Conservation (phyloP, 2,888 invertebrate species). For the Halocaridina rubra region DNA sequence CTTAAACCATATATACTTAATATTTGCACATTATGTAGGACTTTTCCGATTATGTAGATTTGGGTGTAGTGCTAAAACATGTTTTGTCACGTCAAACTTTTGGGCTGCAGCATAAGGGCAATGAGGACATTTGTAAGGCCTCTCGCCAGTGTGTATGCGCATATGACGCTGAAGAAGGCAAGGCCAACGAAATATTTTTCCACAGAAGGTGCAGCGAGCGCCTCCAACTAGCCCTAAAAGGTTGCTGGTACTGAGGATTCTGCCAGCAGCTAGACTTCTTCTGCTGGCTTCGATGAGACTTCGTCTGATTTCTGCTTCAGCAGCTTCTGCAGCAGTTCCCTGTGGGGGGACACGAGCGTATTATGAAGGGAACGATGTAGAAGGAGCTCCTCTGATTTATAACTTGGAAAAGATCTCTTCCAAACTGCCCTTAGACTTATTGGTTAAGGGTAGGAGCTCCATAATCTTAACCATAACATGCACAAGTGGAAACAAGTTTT, state of each 20-base stretch:
- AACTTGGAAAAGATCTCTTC: too few relatives aligned
- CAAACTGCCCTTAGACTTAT: too few relatives aligned
- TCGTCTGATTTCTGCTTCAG: neutral
- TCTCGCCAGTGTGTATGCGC: conserved; percentile 61
- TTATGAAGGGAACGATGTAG: too few relatives aligned
- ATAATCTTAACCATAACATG: too few relatives aligned
- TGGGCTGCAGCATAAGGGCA: conserved; percentile 63
- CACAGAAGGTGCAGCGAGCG: conserved; percentile 51
- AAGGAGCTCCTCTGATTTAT: too few relatives aligned
- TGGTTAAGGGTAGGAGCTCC: too few relatives aligned
- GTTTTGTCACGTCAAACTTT: conserved; percentile 63
- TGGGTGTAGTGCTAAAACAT: conserved; percentile 52
- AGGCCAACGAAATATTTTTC: conserved; percentile 60
- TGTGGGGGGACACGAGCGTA: conserved; percentile 49
- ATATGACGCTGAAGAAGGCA: conserved; percentile 62
- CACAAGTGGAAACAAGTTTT: too few relatives aligned
- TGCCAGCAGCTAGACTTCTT: conserved; percentile 3
- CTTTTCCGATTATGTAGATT: neutral
- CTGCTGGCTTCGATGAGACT: conserved; percentile 23
- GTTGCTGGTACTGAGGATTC: too few relatives aligned
- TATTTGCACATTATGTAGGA: too few relatives aligned
- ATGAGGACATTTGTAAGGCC: conserved; percentile 58
- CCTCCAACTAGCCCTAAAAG: too few relatives aligned
- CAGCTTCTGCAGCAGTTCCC: neutral
- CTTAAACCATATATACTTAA: too few relatives aligned